Evolutionary conservation across 2,113 vertebrate genomes (phyloP).

Genomic region (Macquaria australasica): DNA sequence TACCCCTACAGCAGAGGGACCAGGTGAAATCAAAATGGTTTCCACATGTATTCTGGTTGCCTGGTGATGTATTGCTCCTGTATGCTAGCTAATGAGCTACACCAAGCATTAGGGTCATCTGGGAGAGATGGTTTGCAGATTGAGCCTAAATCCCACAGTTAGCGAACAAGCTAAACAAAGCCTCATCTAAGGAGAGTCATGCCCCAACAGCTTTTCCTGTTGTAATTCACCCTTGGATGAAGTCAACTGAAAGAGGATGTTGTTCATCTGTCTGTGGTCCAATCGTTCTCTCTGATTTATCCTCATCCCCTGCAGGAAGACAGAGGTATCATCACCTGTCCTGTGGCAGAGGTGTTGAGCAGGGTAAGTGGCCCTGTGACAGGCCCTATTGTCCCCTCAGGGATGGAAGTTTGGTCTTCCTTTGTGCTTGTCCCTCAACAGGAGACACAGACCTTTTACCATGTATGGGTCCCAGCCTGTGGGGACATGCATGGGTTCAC

Average conservation of each 20-base stretch:
- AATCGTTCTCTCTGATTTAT: slow-evolving; percentile 43
- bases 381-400: slow-evolving; percentile 70
- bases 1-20: slow-evolving; percentile 26
- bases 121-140: slow-evolving; percentile 53
- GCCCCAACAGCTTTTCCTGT: slow-evolving; percentile 56
- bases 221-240: slow-evolving; percentile 47
- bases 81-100: slow-evolving; percentile 59
- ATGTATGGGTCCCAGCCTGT: slow-evolving; percentile 55
- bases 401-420: slow-evolving; percentile 47
- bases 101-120: slow-evolving; percentile 15
- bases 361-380: slow-evolving; percentile 67
- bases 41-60: slow-evolving; percentile 56
- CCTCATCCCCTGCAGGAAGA: slow-evolving; percentile 48
- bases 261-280: slow-evolving; percentile 36
- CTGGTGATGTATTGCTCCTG: slow-evolving; percentile 57
- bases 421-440: slow-evolving; percentile 69
- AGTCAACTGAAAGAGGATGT: slow-evolving; percentile 52
- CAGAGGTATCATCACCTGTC: slow-evolving; percentile 54
- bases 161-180: slow-evolving; percentile 47
- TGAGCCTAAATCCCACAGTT: slow-evolving; percentile 44
- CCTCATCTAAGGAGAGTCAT: slow-evolving; percentile 29
- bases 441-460: slow-evolving; percentile 62
- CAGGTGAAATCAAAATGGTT: slow-evolving; percentile 65
- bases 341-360: slow-evolving; percentile 59
- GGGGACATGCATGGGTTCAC: slow-evolving; percentile 47